Evolutionary conservation across 2,888 invertebrate species (phyloP).

Genomic region (Rugalucina vietnamica): DNA sequence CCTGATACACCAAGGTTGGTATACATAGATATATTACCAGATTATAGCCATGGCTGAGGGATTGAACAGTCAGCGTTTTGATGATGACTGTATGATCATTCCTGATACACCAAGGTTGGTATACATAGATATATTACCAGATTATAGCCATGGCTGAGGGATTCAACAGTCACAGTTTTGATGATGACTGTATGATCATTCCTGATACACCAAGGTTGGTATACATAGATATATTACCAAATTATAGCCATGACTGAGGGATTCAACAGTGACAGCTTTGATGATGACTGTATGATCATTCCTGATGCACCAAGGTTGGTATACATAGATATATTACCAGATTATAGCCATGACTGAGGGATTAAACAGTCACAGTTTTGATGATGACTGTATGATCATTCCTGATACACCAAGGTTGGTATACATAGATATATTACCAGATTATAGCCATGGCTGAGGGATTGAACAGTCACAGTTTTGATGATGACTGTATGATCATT

Average conservation of each 20-base stretch:
- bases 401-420: conserved; percentile 4
- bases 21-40: no score
- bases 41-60: not conserved
- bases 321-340: no score
- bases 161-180: not conserved
- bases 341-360: not conserved
- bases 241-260: not conserved
- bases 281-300: not conserved
- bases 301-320: conserved; percentile 1
- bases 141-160: not conserved
- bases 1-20: conserved; percentile 4
- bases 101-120: conserved; percentile 4
- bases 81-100: not conserved
- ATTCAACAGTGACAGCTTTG: not conserved
- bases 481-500: not conserved
- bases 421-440: no score
- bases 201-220: conserved; percentile 4
- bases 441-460: not conserved
- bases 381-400: not conserved
- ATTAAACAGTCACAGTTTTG: not conserved
- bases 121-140: no score
- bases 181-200: not conserved
- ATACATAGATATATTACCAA: no score
- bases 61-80: not conserved
- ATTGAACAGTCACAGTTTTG: not conserved